phyloP scores from a whole-genome alignment of 2,113 vertebrate genomes.

The Tetrao urogallus region DNA sequence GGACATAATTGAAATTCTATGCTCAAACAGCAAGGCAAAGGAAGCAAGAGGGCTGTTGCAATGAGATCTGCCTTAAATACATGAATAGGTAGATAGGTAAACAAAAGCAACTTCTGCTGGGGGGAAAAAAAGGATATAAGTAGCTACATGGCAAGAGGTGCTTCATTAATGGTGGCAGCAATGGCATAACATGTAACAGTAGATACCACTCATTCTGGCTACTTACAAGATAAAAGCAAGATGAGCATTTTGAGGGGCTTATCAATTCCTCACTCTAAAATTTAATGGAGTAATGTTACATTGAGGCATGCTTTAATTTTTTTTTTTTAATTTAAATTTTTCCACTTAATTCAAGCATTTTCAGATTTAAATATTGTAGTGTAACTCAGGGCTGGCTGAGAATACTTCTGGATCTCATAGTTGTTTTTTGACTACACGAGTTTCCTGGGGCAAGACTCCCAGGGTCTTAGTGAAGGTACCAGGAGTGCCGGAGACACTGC shows the following conservation, averaged over 20 bases:
- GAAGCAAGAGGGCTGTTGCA: slow-evolving; percentile 15
- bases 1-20: slow-evolving; percentile 36
- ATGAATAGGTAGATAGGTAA: background rate
- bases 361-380: background rate
- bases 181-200: background rate
- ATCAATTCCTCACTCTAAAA: background rate
- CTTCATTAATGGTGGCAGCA: background rate
- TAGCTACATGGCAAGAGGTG: background rate
- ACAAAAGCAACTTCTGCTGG: background rate
- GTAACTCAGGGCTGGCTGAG: background rate
- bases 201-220: background rate
- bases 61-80: slow-evolving; percentile 6
- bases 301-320: background rate
- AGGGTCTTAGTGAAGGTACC: background rate
- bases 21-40: slow-evolving; percentile 39
- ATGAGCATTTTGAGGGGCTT: background rate
- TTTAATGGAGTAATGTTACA: background rate
- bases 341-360: background rate
- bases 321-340: background rate
- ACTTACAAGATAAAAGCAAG: background rate
- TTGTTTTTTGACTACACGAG: background rate
- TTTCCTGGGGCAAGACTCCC: background rate
- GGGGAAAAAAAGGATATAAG: background rate
- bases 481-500: fast-evolving
- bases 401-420: background rate